phyloP scores from a whole-genome alignment of 2,888 invertebrate genomes.

The Cabera pusaria region DNA sequence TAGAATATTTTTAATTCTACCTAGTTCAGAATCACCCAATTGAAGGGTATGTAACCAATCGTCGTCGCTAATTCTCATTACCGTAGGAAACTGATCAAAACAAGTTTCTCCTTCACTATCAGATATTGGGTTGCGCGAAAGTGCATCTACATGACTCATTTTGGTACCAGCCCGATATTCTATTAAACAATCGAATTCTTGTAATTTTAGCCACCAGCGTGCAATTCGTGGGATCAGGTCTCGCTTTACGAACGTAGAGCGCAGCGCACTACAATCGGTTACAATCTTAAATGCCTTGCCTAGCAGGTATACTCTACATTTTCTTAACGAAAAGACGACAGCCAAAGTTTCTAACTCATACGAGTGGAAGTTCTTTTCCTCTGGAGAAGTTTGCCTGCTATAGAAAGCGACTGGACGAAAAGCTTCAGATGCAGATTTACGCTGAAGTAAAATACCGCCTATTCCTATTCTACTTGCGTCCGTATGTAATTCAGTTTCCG shows the following conservation, averaged over 20 bases:
- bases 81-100: neutral
- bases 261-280: conserved; percentile 26
- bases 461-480: conserved; percentile 31
- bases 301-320: conserved; percentile 26
- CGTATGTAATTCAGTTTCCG: conserved; percentile 30
- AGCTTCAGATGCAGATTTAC: neutral
- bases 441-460: conserved; percentile 28
- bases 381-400: conserved; percentile 26
- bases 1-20: conserved; percentile 1
- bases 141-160: conserved; percentile 16
- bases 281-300: conserved; percentile 25
- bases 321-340: conserved; percentile 20
- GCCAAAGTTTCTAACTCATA: conserved; percentile 34
- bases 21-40: conserved; percentile 4
- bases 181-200: conserved; percentile 12
- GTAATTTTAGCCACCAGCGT: conserved; percentile 25
- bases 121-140: neutral
- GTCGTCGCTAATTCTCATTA: conserved; percentile 2
- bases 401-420: conserved; percentile 27
- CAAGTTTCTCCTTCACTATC: neutral
- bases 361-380: conserved; percentile 28
- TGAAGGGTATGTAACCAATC: conserved; percentile 10
- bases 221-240: conserved; percentile 27
- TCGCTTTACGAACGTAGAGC: conserved; percentile 24
- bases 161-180: conserved; percentile 11